phyloP scores from a whole-genome alignment of 2,888 invertebrate species.

The Emmelina monodactyla region DNA sequence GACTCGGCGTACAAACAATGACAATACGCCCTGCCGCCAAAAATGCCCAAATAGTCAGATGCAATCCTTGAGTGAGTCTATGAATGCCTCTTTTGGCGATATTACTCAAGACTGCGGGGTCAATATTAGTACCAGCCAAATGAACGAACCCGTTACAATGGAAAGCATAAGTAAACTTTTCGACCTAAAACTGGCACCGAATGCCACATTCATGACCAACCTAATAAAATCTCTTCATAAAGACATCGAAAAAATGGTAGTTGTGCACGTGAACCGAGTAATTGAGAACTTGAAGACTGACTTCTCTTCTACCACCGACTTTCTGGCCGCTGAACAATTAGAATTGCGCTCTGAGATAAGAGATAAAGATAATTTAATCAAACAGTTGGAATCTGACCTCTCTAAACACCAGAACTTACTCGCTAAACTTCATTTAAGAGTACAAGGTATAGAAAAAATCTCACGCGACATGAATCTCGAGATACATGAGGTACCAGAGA shows the following conservation, averaged over 20 bases:
- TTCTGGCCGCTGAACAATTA: neutral
- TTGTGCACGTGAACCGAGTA: neutral
- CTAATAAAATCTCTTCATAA: constrained; percentile 1
- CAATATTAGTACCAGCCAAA: neutral
- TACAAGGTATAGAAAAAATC: constrained; percentile 1
- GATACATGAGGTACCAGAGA: constrained; percentile 2
- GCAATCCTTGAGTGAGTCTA: neutral
- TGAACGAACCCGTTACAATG: neutral
- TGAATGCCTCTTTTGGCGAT: neutral
- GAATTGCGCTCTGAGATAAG: neutral
- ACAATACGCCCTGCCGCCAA: neutral
- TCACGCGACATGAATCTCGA: constrained; percentile 3
- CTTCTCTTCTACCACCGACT: constrained; percentile 1
- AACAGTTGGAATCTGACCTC: neutral
- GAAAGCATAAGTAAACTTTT: neutral
- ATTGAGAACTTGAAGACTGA: constrained; percentile 1
- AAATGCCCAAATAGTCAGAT: neutral
- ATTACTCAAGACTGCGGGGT: neutral
- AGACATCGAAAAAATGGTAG: constrained; percentile 1
- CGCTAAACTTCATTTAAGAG: neutral
- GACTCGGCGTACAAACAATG: neutral
- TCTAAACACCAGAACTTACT: neutral
- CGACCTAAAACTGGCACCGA: constrained; percentile 1
- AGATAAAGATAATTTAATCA: neutral
- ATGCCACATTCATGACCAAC: neutral